phyloP scores from a whole-genome alignment of 2,113 vertebrate species.

The Syrrhaptes paradoxus region DNA sequence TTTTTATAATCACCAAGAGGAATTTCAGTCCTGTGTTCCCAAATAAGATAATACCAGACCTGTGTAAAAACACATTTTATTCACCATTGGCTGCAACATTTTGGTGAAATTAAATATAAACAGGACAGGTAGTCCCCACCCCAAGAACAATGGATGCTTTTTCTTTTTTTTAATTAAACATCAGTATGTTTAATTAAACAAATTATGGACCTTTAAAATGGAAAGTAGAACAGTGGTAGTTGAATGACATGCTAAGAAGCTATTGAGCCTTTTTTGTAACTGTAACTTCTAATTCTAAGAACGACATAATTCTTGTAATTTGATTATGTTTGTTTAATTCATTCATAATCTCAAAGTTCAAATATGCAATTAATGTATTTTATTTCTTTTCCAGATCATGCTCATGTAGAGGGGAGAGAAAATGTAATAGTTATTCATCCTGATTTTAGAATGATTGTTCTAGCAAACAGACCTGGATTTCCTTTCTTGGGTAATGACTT shows the following conservation, averaged over 20 bases:
- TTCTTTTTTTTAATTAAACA: not conserved
- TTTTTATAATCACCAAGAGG: not conserved
- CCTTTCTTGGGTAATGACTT: constrained; percentile 98
- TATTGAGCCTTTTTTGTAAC: not conserved
- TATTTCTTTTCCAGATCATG: constrained; percentile 77
- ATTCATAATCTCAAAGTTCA: not conserved
- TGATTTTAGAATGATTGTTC: constrained; percentile 95
- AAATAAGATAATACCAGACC: not conserved
- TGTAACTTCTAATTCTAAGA: not conserved
- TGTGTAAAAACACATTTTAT: not conserved
- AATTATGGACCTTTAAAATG: not conserved
- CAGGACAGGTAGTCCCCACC: not conserved
- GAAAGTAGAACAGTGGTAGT: not conserved
- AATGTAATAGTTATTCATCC: constrained; percentile 89
- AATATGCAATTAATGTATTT: not conserved
- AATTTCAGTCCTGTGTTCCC: not conserved
- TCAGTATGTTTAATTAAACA: not conserved
- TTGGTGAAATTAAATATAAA: not conserved
- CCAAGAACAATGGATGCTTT: not conserved
- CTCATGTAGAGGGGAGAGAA: constrained; percentile 73
- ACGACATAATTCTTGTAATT: not conserved
- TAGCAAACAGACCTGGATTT: constrained; percentile 96
- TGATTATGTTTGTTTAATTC: not conserved
- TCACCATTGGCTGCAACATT: not conserved
- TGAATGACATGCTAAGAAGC: not conserved